Conservation (phyloP, 2,113 vertebrate genomes). For the Lathamus discolor region DNA sequence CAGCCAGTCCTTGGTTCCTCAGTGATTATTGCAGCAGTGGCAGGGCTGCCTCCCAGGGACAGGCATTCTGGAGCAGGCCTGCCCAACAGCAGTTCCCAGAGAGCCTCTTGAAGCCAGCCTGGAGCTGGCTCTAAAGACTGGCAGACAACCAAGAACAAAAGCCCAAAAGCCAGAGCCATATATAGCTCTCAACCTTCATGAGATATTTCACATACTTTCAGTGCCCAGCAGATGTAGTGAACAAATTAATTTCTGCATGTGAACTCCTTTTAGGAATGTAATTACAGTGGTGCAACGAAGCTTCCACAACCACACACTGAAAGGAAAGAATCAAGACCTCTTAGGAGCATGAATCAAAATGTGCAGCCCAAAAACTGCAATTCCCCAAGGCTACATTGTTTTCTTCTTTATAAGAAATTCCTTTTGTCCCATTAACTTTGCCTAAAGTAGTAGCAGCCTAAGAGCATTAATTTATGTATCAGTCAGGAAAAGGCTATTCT, state of each 20-base stretch:
- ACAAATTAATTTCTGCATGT: not conserved
- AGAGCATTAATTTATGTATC: not conserved
- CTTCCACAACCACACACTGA: not conserved
- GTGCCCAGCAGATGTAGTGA: too few relatives aligned
- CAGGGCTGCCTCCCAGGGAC: too few relatives aligned
- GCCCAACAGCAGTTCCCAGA: not conserved
- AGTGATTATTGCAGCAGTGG: rapidly evolving
- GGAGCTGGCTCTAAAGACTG: too few relatives aligned
- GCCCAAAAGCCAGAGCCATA: not conserved
- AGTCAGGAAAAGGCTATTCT: not conserved
- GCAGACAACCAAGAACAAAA: not conserved
- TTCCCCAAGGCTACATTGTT: not conserved
- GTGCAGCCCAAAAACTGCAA: not conserved
- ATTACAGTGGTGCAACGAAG: not conserved
- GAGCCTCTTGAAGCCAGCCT: not conserved
- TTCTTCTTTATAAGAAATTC: not conserved
- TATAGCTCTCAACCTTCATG: not conserved
- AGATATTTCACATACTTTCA: rapidly evolving
- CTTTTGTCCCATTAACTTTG: not conserved
- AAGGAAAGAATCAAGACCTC: not conserved
- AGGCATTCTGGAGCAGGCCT: not conserved
- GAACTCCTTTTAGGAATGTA: not conserved
- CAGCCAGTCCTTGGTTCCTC: not conserved
- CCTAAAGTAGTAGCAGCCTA: not conserved
- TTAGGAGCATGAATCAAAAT: not conserved